Conservation (phyloP, 2,888 invertebrate genomes). For the Chaitophorus viminalis region DNA sequence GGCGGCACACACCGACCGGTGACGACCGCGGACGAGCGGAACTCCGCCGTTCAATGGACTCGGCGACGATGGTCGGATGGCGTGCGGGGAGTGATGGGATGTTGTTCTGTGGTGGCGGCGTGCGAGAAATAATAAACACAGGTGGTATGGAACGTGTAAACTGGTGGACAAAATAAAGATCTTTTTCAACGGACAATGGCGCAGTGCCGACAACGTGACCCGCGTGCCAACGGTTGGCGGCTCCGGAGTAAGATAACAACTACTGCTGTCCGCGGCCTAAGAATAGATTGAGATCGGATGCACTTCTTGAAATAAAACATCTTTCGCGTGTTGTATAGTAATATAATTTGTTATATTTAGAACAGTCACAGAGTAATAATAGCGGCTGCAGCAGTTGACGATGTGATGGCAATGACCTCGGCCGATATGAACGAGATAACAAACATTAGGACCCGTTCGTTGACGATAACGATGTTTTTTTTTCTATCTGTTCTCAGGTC, state of each 20-base stretch:
- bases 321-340: too few species aligned
- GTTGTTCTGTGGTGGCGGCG: neutral
- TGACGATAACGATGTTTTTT: neutral
- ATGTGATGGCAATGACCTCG: neutral
- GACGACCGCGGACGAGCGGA: neutral
- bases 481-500: neutral
- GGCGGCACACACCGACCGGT: neutral
- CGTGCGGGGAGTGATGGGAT: neutral
- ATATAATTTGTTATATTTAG: too few species aligned
- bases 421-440: neutral
- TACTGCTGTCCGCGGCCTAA: too few species aligned
- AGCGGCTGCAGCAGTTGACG: too few species aligned
- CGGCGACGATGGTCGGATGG: neutral
- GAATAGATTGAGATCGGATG: too few species aligned
- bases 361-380: too few species aligned
- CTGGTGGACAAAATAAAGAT: neutral
- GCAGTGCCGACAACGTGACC: neutral
- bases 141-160: too few species aligned
- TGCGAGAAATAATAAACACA: neutral
- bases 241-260: neutral
- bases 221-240: neutral
- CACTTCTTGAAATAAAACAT: too few species aligned
- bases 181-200: neutral
- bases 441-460: too few species aligned
- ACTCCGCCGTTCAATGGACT: neutral